Conservation (phyloP, 2,888 invertebrate species). For the Adelognathus sp. region DNA sequence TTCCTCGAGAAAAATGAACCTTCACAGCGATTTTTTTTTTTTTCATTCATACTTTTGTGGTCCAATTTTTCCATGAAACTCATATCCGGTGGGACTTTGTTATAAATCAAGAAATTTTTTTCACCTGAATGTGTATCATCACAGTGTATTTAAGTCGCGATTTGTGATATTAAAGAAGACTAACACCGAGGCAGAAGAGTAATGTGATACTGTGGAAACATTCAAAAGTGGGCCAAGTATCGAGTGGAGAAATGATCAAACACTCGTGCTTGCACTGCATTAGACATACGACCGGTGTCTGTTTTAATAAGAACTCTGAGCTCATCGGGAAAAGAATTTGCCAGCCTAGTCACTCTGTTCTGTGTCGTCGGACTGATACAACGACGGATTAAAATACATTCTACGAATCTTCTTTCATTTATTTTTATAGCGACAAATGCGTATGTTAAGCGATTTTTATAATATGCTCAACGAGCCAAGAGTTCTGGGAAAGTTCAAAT, state of each 20-base stretch:
- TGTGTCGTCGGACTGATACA: not conserved
- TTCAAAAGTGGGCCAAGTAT: not conserved
- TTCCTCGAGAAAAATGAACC: not conserved
- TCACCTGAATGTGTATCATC: not conserved
- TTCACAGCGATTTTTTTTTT: not conserved
- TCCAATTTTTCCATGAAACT: not conserved
- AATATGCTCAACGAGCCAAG: no score
- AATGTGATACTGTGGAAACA: slow-evolving; percentile 2
- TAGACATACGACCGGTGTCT: not conserved
- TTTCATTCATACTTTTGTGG: not conserved
- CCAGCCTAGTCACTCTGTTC: slow-evolving; percentile 13
- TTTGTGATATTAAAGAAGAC: not conserved
- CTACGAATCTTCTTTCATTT: not conserved
- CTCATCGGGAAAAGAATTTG: slow-evolving; percentile 38
- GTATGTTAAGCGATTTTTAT: no score
- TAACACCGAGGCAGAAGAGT: not conserved
- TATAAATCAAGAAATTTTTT: not conserved
- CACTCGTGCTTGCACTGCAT: not conserved
- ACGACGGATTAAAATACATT: not conserved
- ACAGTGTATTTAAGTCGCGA: not conserved
- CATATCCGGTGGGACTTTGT: not conserved
- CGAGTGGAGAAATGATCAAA: slow-evolving; percentile 13
- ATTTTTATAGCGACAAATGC: no score
- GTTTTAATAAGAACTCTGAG: slow-evolving; percentile 17
- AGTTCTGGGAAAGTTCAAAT: no score